Evolutionary conservation across 1,140 invertebrate genomes (phyloP).

Genomic region (Aphaenogaster floridana): DNA sequence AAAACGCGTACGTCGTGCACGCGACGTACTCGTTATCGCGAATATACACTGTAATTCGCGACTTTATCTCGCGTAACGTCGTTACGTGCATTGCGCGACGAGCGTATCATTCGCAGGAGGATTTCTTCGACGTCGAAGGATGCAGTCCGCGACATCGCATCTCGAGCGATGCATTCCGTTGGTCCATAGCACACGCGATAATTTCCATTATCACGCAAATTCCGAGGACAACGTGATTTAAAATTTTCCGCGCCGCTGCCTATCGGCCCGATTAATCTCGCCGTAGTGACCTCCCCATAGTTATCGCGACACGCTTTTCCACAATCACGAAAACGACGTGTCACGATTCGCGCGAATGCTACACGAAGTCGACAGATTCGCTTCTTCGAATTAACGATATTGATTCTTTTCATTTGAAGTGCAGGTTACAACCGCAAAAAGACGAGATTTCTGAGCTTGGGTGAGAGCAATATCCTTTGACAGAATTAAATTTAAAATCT

Average conservation of each 20-base stretch:
- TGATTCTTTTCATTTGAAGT: background rate
- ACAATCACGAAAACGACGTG: slow-evolving; percentile 31
- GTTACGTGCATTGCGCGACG: slow-evolving; percentile 38
- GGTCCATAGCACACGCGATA: slow-evolving; percentile 44
- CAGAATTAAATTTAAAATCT: background rate
- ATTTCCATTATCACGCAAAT: slow-evolving; percentile 69
- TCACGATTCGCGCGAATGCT: slow-evolving; percentile 11
- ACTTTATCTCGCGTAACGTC: slow-evolving; percentile 62
- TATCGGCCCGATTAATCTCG: slow-evolving; percentile 65
- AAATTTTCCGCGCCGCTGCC: slow-evolving; percentile 69
- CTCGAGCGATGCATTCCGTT: background rate
- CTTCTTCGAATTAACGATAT: background rate
- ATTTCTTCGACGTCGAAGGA: slow-evolving; percentile 44
- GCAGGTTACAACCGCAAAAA: background rate
- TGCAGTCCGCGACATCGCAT: slow-evolving; percentile 13
- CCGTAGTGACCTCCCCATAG: slow-evolving; percentile 44
- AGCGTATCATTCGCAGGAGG: slow-evolving; percentile 14
- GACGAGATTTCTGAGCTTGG: background rate
- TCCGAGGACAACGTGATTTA: slow-evolving; percentile 68
- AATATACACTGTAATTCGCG: slow-evolving; percentile 11
- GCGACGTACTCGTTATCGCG: slow-evolving; percentile 56
- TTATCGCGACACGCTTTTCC: slow-evolving; percentile 43
- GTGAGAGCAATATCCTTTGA: background rate
- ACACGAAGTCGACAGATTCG: background rate
- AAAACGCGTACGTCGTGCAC: slow-evolving; percentile 33